Evolutionary conservation across 2,888 invertebrate species (phyloP), one percentile per base, ranked within the genome.

Genomic region (Ennomos erosarius): DNA sequence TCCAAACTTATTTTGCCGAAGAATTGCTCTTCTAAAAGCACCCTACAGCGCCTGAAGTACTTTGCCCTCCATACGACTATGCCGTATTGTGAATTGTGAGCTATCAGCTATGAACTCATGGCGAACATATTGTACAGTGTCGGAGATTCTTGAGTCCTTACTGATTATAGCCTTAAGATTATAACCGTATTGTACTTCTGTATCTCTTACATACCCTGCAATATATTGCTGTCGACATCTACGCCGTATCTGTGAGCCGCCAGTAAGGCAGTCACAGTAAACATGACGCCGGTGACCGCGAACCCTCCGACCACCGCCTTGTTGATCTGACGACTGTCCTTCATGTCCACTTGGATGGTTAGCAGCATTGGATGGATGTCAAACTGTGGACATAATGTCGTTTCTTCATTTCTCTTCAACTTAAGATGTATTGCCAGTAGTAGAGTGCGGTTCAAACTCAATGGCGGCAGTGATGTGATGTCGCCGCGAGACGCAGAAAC

Each of bases 291-390:
- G 0, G 95, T 95, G 49, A 93, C 94, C 91, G 76, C 64, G 81
- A 97, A 97, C 9, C 96, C 96, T 9, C 94, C 88, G 1, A 96
- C 71, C 0, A 97, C 94, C 0, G 97, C 96, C 72, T 92, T 91
- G 68, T 95, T 94, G 65, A 98, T 95, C 72, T 96, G 94, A 1
- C 93, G 87, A 65, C 96, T 96, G 64, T 96, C 94, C 64, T 94
- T 94, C 98, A 98, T 98, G 81, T 98, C 98, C 64, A 98, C 96
- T 89, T 98, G 98, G 49, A 98, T 95, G 0, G 98, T 98, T 66
- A 98, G 94, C 74, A 98, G 93, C 76, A 96, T 95, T 1, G 97
- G 97, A 86, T 97, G 97, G 55, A 97, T 95, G 78, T 97, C 97
- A 71, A 96, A 97, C 93, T 94, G 89, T 59, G 92, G 91, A 2